Evolutionary conservation across 1,140 invertebrate genomes (phyloP), one percentile per base, ranked within the genome.

Genomic region (Hyles euphorbiae): DNA sequence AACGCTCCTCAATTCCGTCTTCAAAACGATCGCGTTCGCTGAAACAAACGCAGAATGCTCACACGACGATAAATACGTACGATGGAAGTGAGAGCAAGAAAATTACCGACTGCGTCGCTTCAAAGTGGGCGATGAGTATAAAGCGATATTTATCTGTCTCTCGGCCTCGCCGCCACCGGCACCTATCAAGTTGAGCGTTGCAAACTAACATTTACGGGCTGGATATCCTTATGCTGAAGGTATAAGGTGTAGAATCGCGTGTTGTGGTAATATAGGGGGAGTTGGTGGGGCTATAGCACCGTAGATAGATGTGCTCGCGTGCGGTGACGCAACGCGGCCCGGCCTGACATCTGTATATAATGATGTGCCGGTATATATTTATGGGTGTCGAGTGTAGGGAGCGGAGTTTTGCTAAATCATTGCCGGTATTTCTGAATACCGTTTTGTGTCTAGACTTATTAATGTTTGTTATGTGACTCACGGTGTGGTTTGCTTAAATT

Each of bases 71-170:
- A 40, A 36, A 47, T 47, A 11, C n/a, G n/a, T n/a, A 22, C 46
- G 5, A 40, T 40, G 8, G 36, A 52, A 10, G 55, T 51, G 60
- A 54, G 56, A 34, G 50, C 57, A 61, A 65, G 62, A 70, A 74
- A 75, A 76, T 76, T 74, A 74, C 72, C 67, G 67, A 61, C 69
- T 69, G 74, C 72, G 58, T 56, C 52, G 60, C 69, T 70, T 76
- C 74, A 78, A 74, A 78, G 71, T 51, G 58, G 58, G 61, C 68
- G 66, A 71, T 62, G 70, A 67, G 68, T 70, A 68, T 63, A 66
- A 69, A 69, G 60, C 70, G 78, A 81, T 81, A 81, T 76, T 81
- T 81, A 81, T 78, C 72, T 74, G 71, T 72, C 76, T 67, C 74
- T 69, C 74, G 78, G 75, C 78, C 72, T 75, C 76, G 78, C 55